A percentile compares a stretch with the other conserved stretches of the same genome.
These are phyloP conservation scores for Euzetes globulus DNA, from an alignment of 2,888 invertebrate genomes.

Conservation along the genomic window DNA sequence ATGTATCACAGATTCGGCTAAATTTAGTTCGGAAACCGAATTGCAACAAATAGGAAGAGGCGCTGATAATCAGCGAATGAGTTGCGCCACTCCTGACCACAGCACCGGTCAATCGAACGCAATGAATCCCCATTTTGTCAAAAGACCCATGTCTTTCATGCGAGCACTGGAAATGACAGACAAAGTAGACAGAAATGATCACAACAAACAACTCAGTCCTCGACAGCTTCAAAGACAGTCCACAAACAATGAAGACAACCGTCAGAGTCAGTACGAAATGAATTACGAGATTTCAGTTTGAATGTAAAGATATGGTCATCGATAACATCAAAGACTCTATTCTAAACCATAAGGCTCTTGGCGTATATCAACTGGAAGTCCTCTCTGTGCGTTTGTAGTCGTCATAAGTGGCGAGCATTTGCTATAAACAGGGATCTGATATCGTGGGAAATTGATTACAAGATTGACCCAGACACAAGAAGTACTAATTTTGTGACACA, in stretches of 20 bases:
- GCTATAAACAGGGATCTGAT: too few relatives aligned
- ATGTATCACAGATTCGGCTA: constrained; percentile 26
- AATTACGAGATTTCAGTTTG: constrained; percentile 43
- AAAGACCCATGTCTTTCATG: constrained; percentile 48
- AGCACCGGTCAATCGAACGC: constrained; percentile 30
- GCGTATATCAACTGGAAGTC: too few relatives aligned
- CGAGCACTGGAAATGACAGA: constrained; percentile 48
- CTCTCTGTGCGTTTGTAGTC: too few relatives aligned
- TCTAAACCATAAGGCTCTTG: too few relatives aligned
- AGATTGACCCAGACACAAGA: too few relatives aligned
- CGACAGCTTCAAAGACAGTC: background rate
- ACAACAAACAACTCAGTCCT: constrained; percentile 4
- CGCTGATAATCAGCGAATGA: background rate
- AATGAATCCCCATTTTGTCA: background rate
- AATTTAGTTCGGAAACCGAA: constrained; percentile 41
- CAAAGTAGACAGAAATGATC: constrained; percentile 42
- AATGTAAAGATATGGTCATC: background rate
- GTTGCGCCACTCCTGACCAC: constrained; percentile 29
- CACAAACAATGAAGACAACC: constrained; percentile 2
- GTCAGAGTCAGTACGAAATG: constrained; percentile 42
- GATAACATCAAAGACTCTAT: background rate
- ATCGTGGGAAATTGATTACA: background rate
- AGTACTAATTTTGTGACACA: too few relatives aligned
- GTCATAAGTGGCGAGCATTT: too few relatives aligned
- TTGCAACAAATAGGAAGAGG: constrained; percentile 30